These are phyloP conservation scores for Pterostichus niger DNA, from an alignment of 2,888 invertebrate genomes.

Conservation along the genomic window DNA sequence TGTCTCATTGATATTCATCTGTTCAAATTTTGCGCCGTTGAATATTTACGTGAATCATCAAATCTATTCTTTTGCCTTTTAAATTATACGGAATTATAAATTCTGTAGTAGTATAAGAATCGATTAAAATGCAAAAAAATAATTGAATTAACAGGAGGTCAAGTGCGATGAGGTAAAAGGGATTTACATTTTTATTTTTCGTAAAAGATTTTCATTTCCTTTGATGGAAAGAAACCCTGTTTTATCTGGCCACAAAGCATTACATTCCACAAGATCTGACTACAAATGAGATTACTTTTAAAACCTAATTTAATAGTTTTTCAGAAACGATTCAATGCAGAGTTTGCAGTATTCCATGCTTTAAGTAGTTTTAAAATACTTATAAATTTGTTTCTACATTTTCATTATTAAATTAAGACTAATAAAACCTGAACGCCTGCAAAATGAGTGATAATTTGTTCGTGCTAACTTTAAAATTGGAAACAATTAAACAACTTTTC, in stretches of 20 bases:
- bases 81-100: no score
- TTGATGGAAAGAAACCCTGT: conserved; percentile 1
- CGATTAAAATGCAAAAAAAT: conserved; percentile 38
- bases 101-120: background rate
- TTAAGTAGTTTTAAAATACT: background rate
- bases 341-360: background rate
- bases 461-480: conserved; percentile 24
- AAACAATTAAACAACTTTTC: conserved; percentile 14
- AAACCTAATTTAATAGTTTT: conserved; percentile 27
- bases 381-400: conserved; percentile 24
- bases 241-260: conserved; percentile 14
- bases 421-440: conserved; percentile 17
- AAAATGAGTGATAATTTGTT: conserved; percentile 21
- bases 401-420: conserved; percentile 35
- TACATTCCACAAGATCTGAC: background rate
- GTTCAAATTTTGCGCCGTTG: no score
- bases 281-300: conserved; percentile 29
- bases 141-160: conserved; percentile 20
- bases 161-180: conserved; percentile 6
- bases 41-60: no score
- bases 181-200: conserved; percentile 32
- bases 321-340: background rate
- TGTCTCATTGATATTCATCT: no score
- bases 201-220: conserved; percentile 18
- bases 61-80: no score